These are phyloP conservation scores for Todiramphus saurophagus DNA, from an alignment of 2,113 vertebrate species.

Conservation along the genomic window DNA sequence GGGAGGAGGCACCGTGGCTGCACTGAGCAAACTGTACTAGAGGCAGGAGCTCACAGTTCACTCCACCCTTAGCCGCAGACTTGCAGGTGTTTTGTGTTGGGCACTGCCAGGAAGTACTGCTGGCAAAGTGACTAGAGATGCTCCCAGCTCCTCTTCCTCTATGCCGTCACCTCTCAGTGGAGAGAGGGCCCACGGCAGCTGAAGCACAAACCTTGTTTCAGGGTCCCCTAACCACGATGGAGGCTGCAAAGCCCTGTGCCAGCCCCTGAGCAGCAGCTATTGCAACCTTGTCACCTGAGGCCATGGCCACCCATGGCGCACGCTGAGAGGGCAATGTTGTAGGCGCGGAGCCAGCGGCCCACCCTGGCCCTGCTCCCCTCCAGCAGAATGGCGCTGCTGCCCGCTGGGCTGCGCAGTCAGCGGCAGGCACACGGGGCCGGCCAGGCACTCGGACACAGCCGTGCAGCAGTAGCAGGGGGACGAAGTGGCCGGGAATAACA, in stretches of 20 bases:
- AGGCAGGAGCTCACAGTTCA: accelerated
- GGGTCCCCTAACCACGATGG: accelerated
- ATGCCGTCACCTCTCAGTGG: not conserved
- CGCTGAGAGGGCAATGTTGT: not conserved
- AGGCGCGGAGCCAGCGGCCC: not conserved
- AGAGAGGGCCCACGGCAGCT: not conserved
- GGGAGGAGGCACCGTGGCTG: not conserved
- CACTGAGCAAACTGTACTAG: accelerated
- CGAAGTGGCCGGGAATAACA: not conserved
- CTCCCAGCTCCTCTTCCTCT: not conserved
- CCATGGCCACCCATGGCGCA: accelerated
- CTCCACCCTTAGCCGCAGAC: not conserved
- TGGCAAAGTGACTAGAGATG: not conserved
- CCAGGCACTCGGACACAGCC: not conserved
- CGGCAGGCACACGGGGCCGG: not conserved
- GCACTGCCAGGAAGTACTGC: not conserved
- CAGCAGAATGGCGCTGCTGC: not conserved
- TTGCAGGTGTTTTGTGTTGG: not conserved
- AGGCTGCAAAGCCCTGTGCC: not conserved
- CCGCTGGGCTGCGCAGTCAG: accelerated
- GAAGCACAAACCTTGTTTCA: not conserved
- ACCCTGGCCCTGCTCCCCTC: not conserved
- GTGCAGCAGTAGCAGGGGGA: too few relatives aligned
- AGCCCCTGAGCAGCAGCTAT: not conserved
- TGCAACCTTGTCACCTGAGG: not conserved